phyloP scores from a whole-genome alignment of 2,113 vertebrate genomes.

The Pandion haliaetus region DNA sequence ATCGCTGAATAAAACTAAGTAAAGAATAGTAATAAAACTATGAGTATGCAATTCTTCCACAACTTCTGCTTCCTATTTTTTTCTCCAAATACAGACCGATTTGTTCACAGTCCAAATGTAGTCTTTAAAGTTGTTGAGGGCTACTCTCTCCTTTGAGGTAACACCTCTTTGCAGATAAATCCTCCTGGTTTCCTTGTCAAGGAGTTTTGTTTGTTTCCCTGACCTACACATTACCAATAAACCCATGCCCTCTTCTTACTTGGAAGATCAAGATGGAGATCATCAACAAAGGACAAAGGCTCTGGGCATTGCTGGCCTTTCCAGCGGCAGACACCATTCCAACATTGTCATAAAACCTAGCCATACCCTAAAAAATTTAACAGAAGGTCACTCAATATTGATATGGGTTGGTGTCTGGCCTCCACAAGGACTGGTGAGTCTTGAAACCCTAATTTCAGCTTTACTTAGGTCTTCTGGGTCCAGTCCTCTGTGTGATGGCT shows the following conservation, averaged over 20 bases:
- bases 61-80: neutral
- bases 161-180: neutral
- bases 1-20: neutral
- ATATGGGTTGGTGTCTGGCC: neutral
- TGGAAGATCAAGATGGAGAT: neutral
- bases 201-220: neutral
- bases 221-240: neutral
- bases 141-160: neutral
- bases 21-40: neutral
- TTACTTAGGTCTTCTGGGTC: neutral
- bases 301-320: neutral
- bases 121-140: neutral
- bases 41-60: neutral
- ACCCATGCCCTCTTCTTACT: neutral
- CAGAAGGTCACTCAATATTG: neutral
- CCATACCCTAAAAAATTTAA: neutral
- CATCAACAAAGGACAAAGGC: neutral
- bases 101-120: neutral
- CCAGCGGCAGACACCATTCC: neutral
- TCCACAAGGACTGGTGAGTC: neutral
- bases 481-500: neutral
- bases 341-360: rapidly evolving
- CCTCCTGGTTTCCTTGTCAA: neutral
- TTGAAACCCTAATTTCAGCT: neutral
- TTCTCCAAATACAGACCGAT: neutral